phyloP scores from a whole-genome alignment of 1,140 invertebrate genomes.

The Eulimnadia texana region DNA sequence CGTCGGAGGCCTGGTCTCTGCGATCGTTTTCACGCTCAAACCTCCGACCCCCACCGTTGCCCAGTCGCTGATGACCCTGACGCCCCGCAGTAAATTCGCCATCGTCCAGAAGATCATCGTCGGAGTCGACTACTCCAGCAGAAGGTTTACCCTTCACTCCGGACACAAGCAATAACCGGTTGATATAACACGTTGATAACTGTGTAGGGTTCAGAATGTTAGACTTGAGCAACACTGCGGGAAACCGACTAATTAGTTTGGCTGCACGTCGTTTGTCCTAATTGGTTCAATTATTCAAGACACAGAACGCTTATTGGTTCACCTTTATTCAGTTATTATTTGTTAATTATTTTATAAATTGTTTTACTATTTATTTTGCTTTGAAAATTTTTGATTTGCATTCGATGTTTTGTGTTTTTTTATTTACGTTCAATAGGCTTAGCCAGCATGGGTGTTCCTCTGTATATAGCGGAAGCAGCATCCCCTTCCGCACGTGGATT shows the following conservation, averaged over 20 bases:
- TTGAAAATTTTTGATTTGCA: background rate
- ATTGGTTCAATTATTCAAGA: too few species aligned
- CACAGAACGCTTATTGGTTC: too few species aligned
- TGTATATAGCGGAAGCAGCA: slow-evolving; percentile 45
- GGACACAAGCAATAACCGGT: background rate
- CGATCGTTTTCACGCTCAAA: slow-evolving; percentile 3
- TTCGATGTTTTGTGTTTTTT: slow-evolving; percentile 10
- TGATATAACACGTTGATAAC: too few species aligned
- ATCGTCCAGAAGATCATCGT: background rate
- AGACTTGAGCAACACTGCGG: too few species aligned
- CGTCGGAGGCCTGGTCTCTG: slow-evolving; percentile 11
- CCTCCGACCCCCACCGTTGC: background rate
- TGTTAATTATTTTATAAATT: background rate
- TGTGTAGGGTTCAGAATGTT: too few species aligned
- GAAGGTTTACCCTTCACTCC: background rate
- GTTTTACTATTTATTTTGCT: background rate
- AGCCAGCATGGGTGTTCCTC: slow-evolving; percentile 44
- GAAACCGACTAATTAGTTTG: too few species aligned
- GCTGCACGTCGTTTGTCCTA: too few species aligned
- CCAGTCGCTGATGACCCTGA: background rate
- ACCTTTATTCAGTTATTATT: too few species aligned
- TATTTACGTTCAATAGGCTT: slow-evolving; percentile 28
- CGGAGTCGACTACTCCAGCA: slow-evolving; percentile 4
- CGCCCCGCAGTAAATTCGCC: background rate
- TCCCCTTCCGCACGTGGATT: slow-evolving; percentile 37